Base-by-base conservation (phyloP, 2,113 vertebrate genomes). In the Perca flavescens region DNA sequence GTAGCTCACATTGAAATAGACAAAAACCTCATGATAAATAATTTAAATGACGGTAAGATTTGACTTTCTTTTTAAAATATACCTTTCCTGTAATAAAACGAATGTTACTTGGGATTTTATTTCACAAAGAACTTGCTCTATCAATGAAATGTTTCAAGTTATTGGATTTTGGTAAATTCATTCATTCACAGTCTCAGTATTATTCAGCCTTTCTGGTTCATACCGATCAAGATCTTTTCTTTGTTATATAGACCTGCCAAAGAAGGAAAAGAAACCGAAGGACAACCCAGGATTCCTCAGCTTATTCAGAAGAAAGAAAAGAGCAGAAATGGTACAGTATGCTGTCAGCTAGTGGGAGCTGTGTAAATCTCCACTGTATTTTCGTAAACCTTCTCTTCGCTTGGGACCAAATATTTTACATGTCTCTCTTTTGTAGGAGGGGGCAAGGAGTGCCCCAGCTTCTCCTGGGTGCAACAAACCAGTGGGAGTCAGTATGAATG, bases 251-350 rank as follows among this genome's bases (percentile, higher is more conserved):
- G 95, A 63, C 74, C 91, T 69, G 70, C 94, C 94, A 34, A 90
- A 90, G 52, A 92, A 93, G 76, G 95, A 92, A 76, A 96, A 96
- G 72, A 93, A 93, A 74, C 95, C 95, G 70, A 97, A 96, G 79
- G 96, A 96, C 91, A 96, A 92, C 73, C 95, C 94, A 77, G 93
- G 97, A 0, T 97, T 99, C 83, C 96, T 99, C 88, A 93, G 96
- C 68, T 95, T 99, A 86, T 99, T 99, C 89, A 95, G 96, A 63
- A 96, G 83, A 89, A 98, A 97, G 93, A 98, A 98, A 91, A 96
- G 95, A 77, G 83, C 92, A 16, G 95, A 97, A 50, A 92, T 93
- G 94, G 98, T 99, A 52, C 22, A 13, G 36, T 19, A 91, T 72
- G 94, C 19, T 2, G 3, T 25, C 19, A 5, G 17, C 4, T 9